Percentiles rank a stretch among this genome's conserved stretches.
Conservation (phyloP, 2,797 vertebrate species). For the Sebastes ruberrimus region DNA sequence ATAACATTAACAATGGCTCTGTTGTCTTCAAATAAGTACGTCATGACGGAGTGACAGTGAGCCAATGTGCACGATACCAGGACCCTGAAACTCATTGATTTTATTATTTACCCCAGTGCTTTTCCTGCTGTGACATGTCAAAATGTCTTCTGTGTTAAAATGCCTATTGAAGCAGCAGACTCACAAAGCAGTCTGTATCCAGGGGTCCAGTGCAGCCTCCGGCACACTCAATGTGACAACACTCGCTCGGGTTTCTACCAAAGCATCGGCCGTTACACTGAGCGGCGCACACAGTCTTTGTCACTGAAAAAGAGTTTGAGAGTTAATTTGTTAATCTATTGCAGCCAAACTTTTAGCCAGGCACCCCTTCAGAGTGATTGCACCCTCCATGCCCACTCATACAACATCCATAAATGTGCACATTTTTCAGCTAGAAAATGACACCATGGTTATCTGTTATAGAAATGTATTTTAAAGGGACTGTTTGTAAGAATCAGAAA, state of each 20-base stretch:
- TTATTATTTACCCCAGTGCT: neutral
- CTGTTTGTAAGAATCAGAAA: no score
- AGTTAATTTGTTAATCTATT: neutral
- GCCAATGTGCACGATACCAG: neutral
- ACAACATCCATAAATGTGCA: neutral
- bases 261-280: constrained; percentile 96
- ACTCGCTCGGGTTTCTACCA: constrained; percentile 89
- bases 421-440: neutral
- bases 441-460: neutral
- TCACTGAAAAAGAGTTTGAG: constrained; percentile 82
- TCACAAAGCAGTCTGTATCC: constrained; percentile 92
- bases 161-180: constrained; percentile 56
- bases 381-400: neutral
- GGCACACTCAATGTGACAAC: constrained; percentile 95
- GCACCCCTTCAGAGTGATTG: neutral
- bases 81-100: neutral
- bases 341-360: neutral
- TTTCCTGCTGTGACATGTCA: neutral
- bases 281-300: constrained; percentile 93
- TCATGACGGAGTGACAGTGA: neutral
- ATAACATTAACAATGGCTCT: neutral
- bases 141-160: neutral
- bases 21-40: neutral
- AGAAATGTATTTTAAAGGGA: neutral
- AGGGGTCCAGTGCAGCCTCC: constrained; percentile 92